Conservation (phyloP, 2,888 invertebrate species). For the Sarcophaga variegata region DNA sequence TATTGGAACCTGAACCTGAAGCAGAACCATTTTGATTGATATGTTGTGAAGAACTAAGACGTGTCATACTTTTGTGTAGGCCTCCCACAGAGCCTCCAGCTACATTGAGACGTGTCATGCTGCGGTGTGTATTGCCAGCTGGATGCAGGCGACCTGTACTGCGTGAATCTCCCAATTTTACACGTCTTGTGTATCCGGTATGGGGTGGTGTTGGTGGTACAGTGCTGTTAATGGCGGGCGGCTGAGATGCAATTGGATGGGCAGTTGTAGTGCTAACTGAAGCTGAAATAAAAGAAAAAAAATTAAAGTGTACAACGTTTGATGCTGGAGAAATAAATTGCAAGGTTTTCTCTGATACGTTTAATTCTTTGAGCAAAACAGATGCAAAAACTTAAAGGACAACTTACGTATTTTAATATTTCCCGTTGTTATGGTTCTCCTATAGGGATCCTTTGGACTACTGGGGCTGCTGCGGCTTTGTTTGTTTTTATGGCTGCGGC, state of each 20-base stretch:
- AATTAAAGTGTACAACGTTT: too few species aligned
- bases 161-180: slow-evolving; percentile 88
- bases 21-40: slow-evolving; percentile 84
- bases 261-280: slow-evolving; percentile 32
- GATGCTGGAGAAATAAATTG: too few species aligned
- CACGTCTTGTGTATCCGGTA: slow-evolving; percentile 84
- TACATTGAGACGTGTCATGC: slow-evolving; percentile 90
- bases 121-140: slow-evolving; percentile 88
- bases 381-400: too few species aligned
- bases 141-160: slow-evolving; percentile 89
- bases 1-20: slow-evolving; percentile 78
- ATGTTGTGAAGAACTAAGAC: slow-evolving; percentile 89
- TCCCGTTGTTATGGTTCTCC: slow-evolving; percentile 71
- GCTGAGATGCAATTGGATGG: slow-evolving; percentile 37
- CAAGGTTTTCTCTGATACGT: too few species aligned
- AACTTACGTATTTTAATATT: slow-evolving; percentile 77
- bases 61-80: slow-evolving; percentile 91
- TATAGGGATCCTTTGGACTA: slow-evolving; percentile 75
- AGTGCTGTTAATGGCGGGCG: slow-evolving; percentile 61
- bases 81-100: slow-evolving; percentile 90
- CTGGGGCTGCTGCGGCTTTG: slow-evolving; percentile 76
- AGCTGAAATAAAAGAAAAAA: slow-evolving; percentile 19
- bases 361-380: too few species aligned
- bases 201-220: slow-evolving; percentile 79
- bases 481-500: slow-evolving; percentile 73